Percentiles rank a stretch among this genome's conserved stretches.
Evolutionary conservation across 2,113 vertebrate species (phyloP).

Genomic region (Xerus inauris): DNA sequence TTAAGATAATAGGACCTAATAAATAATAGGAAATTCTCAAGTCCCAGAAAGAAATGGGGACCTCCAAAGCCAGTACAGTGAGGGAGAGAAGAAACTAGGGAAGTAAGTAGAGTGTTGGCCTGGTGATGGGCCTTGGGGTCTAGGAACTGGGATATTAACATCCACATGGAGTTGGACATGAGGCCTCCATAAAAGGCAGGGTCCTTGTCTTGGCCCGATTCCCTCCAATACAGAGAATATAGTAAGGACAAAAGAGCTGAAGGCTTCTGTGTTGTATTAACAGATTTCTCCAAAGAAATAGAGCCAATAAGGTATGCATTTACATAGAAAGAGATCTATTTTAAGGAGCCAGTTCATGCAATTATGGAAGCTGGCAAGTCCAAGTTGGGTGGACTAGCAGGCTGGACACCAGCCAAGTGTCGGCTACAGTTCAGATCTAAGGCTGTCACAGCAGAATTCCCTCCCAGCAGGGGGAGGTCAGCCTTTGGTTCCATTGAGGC

Average conservation of each 20-base stretch:
- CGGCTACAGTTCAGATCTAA: not conserved
- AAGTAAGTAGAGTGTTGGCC: not conserved
- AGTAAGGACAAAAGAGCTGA: not conserved
- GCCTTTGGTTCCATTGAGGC: not conserved
- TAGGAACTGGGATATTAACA: not conserved
- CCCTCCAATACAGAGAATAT: not conserved
- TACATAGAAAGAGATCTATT: constrained; percentile 7
- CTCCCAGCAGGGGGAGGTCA: not conserved
- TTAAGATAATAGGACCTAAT: not conserved
- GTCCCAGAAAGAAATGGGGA: not conserved
- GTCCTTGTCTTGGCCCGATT: not conserved
- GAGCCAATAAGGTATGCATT: not conserved
- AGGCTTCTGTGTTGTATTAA: not conserved
- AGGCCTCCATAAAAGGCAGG: not conserved
- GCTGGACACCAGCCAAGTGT: too few species aligned
- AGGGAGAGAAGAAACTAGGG: not conserved
- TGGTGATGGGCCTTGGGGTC: not conserved
- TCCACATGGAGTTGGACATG: not conserved
- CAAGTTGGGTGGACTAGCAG: not conserved
- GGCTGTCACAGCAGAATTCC: not conserved
- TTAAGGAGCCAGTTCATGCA: not conserved
- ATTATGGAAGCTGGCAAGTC: not conserved
- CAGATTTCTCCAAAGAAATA: not conserved
- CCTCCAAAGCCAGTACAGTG: not conserved
- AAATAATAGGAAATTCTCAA: constrained; percentile 10